Percentiles rank a stretch among this genome's conserved stretches.
phyloP scores from a whole-genome alignment of 2,113 vertebrate species.

The Corythornis madagascariensis region DNA sequence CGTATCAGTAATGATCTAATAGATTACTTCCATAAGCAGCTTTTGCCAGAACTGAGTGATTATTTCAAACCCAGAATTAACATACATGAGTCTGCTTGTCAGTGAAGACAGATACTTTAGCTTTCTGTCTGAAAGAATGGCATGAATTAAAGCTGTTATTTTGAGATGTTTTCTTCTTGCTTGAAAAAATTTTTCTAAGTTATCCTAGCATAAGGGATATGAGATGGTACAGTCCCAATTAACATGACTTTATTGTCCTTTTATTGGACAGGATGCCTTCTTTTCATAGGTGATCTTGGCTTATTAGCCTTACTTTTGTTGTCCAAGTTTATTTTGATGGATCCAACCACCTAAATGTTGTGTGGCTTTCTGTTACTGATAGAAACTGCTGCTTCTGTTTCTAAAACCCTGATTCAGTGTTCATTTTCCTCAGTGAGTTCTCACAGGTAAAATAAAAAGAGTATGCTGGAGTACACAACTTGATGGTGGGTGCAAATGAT shows the following conservation, averaged over 20 bases:
- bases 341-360: neutral
- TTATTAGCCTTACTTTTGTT: neutral
- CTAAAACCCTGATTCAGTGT: neutral
- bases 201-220: neutral
- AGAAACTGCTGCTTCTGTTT: neutral
- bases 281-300: neutral
- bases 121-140: neutral
- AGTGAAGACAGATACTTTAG: neutral
- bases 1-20: neutral
- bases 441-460: neutral
- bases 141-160: neutral
- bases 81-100: neutral
- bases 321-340: neutral
- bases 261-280: neutral
- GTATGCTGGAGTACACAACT: neutral
- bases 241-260: neutral
- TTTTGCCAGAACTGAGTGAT: neutral
- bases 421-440: neutral
- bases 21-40: neutral
- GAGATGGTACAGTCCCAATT: neutral
- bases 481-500: neutral
- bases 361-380: neutral
- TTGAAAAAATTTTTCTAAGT: neutral
- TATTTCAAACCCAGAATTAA: neutral
- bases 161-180: neutral